A percentile compares a stretch with the other conserved stretches of the same genome.
These are phyloP conservation scores for Cydia splendana DNA, from an alignment of 1,140 invertebrate genomes.

Conservation along the genomic window DNA sequence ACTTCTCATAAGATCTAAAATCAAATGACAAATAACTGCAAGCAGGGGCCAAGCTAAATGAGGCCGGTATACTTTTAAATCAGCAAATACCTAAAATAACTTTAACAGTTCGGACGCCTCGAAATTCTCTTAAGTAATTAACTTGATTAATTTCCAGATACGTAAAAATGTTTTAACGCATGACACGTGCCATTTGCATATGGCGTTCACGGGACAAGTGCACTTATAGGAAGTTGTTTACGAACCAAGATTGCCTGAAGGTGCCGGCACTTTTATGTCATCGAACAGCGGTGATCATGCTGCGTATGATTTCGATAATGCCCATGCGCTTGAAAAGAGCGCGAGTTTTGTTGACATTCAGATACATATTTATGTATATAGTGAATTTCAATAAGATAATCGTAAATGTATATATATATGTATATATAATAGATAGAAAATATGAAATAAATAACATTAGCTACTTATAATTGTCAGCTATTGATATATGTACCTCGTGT, in stretches of 20 bases:
- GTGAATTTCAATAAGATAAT: no score
- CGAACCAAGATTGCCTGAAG: conserved; percentile 46
- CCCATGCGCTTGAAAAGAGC: conserved; percentile 36
- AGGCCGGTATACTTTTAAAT: conserved; percentile 11
- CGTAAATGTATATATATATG: no score
- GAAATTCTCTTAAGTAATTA: conserved; percentile 21
- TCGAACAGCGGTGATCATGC: conserved; percentile 50
- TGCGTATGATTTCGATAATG: conserved; percentile 38
- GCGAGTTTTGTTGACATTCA: not conserved
- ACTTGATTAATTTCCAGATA: conserved; percentile 33
- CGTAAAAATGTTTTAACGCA: conserved; percentile 28
- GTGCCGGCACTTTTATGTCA: conserved; percentile 67
- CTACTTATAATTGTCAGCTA: no score
- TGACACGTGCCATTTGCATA: conserved; percentile 65
- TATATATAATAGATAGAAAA: no score
- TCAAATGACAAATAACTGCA: not conserved
- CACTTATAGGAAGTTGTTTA: conserved; percentile 41
- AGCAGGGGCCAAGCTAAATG: not conserved
- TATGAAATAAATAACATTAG: no score
- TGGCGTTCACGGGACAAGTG: conserved; percentile 45
- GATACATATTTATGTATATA: not conserved
- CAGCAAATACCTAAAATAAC: conserved; percentile 31
- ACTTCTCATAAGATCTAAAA: not conserved
- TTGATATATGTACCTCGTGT: no score
- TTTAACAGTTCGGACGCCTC: not conserved